Evolutionary conservation across 1,140 invertebrate species (phyloP), one percentile per base, ranked within the genome.

Genomic region (Sycobia sp.): DNA sequence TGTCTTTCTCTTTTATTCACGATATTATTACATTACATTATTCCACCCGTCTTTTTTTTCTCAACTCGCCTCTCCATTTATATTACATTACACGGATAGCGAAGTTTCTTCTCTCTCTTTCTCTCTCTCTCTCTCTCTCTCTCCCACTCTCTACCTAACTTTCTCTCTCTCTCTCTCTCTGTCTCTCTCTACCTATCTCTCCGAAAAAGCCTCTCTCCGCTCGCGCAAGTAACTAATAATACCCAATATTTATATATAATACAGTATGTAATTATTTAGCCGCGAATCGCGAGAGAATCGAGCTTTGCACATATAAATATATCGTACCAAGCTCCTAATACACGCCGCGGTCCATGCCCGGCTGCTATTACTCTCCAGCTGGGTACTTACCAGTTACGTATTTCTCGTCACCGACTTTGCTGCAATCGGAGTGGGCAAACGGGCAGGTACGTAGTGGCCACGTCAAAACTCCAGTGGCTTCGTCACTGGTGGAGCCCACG

Each of bases 391-490:
- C 90, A 90, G 89, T 92, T 93, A 92, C 91, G 91, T 92, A 91
- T 91, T 92, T 90, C 89, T 92, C 91, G 91, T 92, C 90, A 92
- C 90, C 88, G 89, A 90, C 85, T 59, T 91, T 91, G 90, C 90
- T 89, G 90, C 89, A 88, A 90, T 89, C 88, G 88, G 90, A 93
- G 89, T 92, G 91, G 91, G 90, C 89, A 91, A 91, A 88, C 85
- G 86, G 86, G 86, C 89, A 88, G 87, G 90, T 92, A 92, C 91
- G 91, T 93, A 92, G 90, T 89, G 90, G 90, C 90, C 90, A 93
- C 91, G 91, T 93, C 91, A 93, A 93, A 88, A 89, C 89, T 90
- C 89, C 88, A 88, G 88, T 87, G 88, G 87, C 88, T 89, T 91
- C 91, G 91, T 93, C 91, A 93, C 90, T 89, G 86, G 85, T 85